Evolutionary conservation across 2,797 vertebrate genomes (phyloP).

Genomic region (Sitta carolinensis): DNA sequence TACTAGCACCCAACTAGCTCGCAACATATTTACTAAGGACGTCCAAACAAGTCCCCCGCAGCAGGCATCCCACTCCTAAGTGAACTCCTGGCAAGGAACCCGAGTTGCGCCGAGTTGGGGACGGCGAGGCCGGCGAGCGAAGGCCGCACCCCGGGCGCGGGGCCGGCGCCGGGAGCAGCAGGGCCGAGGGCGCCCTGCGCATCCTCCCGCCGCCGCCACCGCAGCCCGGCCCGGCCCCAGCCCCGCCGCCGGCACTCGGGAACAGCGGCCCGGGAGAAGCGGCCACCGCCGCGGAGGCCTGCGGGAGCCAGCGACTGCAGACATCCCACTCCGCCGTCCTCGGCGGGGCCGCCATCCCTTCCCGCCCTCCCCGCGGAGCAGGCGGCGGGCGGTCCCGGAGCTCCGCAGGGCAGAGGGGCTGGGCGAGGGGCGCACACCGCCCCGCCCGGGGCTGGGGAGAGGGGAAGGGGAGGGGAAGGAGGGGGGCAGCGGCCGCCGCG

Average conservation of each 20-base stretch:
- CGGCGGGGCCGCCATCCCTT: neutral
- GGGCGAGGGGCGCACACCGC: neutral
- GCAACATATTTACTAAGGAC: fast-evolving
- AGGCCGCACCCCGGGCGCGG: neutral
- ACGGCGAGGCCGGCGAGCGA: neutral
- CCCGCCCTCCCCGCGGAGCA: neutral
- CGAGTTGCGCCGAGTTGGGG: neutral
- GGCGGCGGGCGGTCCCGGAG: neutral
- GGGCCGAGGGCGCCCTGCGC: neutral
- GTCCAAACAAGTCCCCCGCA: fast-evolving
- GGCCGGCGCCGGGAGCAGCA: no score
- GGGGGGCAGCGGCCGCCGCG: neutral
- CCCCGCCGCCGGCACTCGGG: neutral
- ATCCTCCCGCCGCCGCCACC: neutral
- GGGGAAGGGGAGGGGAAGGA: no score
- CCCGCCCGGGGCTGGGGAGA: neutral
- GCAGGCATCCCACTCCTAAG: fast-evolving
- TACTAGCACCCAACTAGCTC: fast-evolving
- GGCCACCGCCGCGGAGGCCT: neutral
- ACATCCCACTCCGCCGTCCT: fast-evolving
- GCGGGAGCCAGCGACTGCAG: neutral
- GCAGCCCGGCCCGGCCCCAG: neutral
- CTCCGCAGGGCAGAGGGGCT: neutral
- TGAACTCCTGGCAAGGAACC: fast-evolving
- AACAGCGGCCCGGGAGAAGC: neutral